Evolutionary conservation across 2,113 vertebrate species (phyloP).

Genomic region (Nipponia nippon): DNA sequence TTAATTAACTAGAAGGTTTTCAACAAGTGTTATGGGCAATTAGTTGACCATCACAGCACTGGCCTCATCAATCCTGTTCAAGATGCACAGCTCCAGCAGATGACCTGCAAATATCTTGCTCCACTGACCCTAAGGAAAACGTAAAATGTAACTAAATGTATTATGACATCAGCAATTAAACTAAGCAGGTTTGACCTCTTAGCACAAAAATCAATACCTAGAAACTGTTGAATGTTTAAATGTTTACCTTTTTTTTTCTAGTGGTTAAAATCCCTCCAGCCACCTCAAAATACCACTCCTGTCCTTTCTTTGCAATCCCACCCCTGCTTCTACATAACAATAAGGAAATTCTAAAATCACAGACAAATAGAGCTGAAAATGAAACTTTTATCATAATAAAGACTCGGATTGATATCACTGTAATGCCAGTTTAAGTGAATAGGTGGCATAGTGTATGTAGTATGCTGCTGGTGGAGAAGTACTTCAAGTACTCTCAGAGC

Average conservation of each 20-base stretch:
- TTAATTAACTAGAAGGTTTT: constrained; percentile 72
- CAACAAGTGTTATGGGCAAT: constrained; percentile 57
- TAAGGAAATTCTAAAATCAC: background rate
- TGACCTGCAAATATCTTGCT: background rate
- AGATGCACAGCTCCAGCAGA: background rate
- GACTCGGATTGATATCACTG: background rate
- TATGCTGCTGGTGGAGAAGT: background rate
- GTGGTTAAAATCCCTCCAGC: background rate
- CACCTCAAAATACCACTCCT: background rate
- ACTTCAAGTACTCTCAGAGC: background rate
- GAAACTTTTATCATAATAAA: background rate
- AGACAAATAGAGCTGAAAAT: background rate
- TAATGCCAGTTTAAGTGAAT: background rate
- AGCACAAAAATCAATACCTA: background rate
- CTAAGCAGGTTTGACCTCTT: background rate
- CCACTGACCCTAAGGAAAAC: background rate
- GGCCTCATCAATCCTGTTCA: background rate
- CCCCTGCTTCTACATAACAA: background rate
- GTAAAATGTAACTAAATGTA: background rate
- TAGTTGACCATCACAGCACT: constrained; percentile 22
- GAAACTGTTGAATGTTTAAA: background rate
- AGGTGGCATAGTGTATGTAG: background rate
- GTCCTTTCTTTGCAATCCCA: background rate
- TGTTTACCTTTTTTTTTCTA: background rate
- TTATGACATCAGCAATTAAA: background rate